phyloP scores from a whole-genome alignment of 1,140 invertebrate species.

The Monochamus saltuarius region DNA sequence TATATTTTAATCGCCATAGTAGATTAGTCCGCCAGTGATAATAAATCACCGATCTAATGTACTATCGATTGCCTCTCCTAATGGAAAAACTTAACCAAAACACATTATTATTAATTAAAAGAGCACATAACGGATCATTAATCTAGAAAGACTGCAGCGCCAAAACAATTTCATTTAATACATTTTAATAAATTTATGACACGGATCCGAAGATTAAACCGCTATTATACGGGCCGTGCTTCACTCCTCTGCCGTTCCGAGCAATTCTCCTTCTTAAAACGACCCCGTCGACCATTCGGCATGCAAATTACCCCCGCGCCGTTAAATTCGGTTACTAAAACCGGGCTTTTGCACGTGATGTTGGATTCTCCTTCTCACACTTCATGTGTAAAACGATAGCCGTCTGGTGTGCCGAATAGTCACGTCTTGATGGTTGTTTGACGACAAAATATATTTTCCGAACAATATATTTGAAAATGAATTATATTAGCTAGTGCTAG shows the following conservation, averaged over 20 bases:
- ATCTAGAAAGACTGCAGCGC: constrained; percentile 36
- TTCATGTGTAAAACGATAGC: background rate
- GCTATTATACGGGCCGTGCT: constrained; percentile 47
- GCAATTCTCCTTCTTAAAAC: constrained; percentile 40
- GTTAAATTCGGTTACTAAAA: constrained; percentile 45
- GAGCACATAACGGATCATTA: constrained; percentile 32
- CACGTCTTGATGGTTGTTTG: too few relatives aligned
- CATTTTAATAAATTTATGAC: constrained; percentile 52
- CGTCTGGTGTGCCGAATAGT: too few relatives aligned
- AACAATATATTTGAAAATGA: too few relatives aligned
- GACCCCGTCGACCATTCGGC: constrained; percentile 35
- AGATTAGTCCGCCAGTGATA: too few relatives aligned
- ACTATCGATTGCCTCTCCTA: too few relatives aligned
- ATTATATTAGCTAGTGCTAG: too few relatives aligned
- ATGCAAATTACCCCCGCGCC: constrained; percentile 45
- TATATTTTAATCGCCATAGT: too few relatives aligned
- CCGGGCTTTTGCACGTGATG: constrained; percentile 27
- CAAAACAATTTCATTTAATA: constrained; percentile 49
- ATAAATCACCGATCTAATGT: too few relatives aligned
- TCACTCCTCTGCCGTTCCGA: constrained; percentile 34
- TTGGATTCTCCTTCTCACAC: background rate
- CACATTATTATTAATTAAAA: too few relatives aligned
- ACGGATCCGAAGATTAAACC: constrained; percentile 45
- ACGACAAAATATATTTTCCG: too few relatives aligned
- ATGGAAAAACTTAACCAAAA: too few relatives aligned